These are phyloP conservation scores for Chironomus tepperi DNA, from an alignment of 1,140 invertebrate species.

Conservation along the genomic window DNA sequence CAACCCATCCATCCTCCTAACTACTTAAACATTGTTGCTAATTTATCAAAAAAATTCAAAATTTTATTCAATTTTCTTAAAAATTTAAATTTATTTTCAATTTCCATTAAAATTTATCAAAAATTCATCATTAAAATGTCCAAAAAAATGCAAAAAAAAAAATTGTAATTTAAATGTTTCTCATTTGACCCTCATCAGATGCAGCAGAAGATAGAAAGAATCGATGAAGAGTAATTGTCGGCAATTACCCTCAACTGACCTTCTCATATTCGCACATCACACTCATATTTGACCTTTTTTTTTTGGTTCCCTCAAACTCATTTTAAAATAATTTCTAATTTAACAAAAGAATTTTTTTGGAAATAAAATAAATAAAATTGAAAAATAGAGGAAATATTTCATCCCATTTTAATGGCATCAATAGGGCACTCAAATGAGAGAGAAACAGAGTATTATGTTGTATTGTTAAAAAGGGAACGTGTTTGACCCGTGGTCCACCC, in stretches of 20 bases:
- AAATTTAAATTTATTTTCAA: too few species aligned
- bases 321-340: not conserved
- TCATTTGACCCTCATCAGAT: not conserved
- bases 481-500: constrained; percentile 20
- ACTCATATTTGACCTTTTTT: too few species aligned
- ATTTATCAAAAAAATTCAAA: too few species aligned
- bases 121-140: too few species aligned
- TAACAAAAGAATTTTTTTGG: not conserved
- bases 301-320: not conserved
- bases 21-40: too few species aligned
- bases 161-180: not conserved
- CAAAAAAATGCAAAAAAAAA: too few species aligned
- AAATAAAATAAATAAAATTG: not conserved
- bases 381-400: constrained; percentile 12
- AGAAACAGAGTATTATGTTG: too few species aligned
- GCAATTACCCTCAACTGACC: constrained; percentile 21
- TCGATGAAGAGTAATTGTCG: not conserved
- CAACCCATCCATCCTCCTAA: too few species aligned
- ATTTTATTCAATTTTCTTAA: too few species aligned
- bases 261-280: too few species aligned
- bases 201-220: not conserved
- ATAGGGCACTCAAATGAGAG: constrained; percentile 3
- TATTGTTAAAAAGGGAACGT: not conserved
- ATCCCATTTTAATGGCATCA: not conserved
- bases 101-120: too few species aligned